phyloP scores from a whole-genome alignment of 2,113 vertebrate species.

The Scophthalmus maximus region DNA sequence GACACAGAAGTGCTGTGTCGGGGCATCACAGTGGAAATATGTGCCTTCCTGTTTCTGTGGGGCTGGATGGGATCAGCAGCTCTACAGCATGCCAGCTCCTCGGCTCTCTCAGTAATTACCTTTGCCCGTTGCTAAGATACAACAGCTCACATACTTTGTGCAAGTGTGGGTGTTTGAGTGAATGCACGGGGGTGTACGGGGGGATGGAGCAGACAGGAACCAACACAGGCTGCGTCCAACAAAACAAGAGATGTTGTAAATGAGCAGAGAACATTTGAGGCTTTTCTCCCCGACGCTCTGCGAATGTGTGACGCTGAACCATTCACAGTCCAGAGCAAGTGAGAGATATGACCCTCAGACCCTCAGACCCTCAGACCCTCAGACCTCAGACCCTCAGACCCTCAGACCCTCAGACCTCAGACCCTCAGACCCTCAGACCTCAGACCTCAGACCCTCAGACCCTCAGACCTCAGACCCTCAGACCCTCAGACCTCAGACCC shows the following conservation, averaged over 20 bases:
- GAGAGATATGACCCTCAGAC: conserved; percentile 8
- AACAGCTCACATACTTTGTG: conserved; percentile 86
- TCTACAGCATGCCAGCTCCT: conserved; percentile 86
- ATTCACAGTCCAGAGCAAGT: conserved; percentile 52
- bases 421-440: conserved; percentile 1
- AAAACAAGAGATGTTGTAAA: conserved; percentile 70
- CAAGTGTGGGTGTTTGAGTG: conserved; percentile 83
- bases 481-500: not conserved
- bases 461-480: too few relatives aligned
- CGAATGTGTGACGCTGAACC: conserved; percentile 38
- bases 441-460: not conserved
- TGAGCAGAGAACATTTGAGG: conserved; percentile 69
- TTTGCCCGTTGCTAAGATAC: conserved; percentile 89
- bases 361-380: not conserved
- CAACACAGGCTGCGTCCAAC: conserved; percentile 73
- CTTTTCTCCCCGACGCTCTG: conserved; percentile 41
- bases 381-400: not conserved
- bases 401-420: not conserved
- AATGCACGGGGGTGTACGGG: conserved; percentile 78
- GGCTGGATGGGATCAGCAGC: conserved; percentile 84
- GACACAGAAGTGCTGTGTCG: conserved; percentile 65
- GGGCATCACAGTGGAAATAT: conserved; percentile 79
- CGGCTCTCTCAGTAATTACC: conserved; percentile 87
- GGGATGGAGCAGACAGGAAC: conserved; percentile 74
- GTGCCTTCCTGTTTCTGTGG: conserved; percentile 76